Base-by-base conservation (phyloP, 2,888 invertebrate genomes). In the Unio delphinus region DNA sequence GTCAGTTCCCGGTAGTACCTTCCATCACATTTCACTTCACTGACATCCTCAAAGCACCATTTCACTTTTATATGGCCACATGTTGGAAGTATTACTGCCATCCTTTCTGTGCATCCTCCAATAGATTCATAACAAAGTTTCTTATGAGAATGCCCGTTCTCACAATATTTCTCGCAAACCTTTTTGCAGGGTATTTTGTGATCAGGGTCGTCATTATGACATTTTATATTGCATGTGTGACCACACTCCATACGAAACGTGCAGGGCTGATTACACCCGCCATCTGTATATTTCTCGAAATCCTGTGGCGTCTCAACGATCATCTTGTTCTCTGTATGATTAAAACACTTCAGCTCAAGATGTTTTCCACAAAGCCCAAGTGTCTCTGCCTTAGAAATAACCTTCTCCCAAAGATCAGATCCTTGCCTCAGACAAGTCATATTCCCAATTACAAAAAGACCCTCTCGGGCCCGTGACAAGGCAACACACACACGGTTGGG, bases 101-200 rank as follows among this genome's bases (percentile, higher is more conserved):
- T 85, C 28, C 63, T 55, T 7, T 69, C 64, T 28, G 45, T 30
- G 69, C 88, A 88, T 3, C 79, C 63, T 28, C 81, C 81, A 71
- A 83, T 78, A 5, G 75, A 67, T 81, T 93, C 91, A 77, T 87
- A 87, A 76, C 94, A 94, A 45, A 75, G 67, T 75, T 90, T 92
- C 18, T 80, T 55, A 55, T 83, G 83, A 54, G 60, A 30, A 64
- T 84, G 84, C 0, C 65, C 68, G 26, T 70, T 73, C 23, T 70
- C 54, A 54, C 80, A 79, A n/a, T 15, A n/a, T 54, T 68, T 65
- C 18, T 55, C 4, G 23, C 73, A 73, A n/a, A 3, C 17, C 59
- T 67, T 67, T 20, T 11, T 18, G 30, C 73, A 73, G 30, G 45
- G 57, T 4, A 23, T 30, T n/a, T 68, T 61, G 82, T 94, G 94